Evolutionary conservation across 2,797 vertebrate species (phyloP), one percentile per base, ranked within the genome.

Genomic region (Petrocephalus schoutedeni): DNA sequence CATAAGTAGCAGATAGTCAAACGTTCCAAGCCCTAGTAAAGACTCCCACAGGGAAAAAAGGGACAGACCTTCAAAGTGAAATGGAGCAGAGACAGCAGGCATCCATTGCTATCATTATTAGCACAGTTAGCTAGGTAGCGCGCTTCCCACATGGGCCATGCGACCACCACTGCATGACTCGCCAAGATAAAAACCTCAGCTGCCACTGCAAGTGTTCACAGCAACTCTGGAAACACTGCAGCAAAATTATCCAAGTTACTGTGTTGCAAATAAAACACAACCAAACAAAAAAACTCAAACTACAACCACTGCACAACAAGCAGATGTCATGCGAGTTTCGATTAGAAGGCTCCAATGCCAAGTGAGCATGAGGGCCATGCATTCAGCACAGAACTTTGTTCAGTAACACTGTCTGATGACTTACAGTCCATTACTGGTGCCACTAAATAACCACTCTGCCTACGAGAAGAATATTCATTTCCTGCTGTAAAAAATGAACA

Each of bases 381-480:
- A 87, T 67, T 28, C 2, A 56, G 53, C 49, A 86, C 87, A 88
- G 84, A 88, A 59, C 41, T 57, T 89, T 83, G 58, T 59, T 88
- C 71, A 88, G 88, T 85, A 61, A 77, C 87, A 80, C 71, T 53
- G 64, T 85, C 85, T 74, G 71, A 85, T n/a, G 86, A 92, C 95
- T 95, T 92, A 96, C 95, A 95, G 92, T 88, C 94, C 88, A 91
- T 89, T 89, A 92, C 80, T 5, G 93, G 90, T 0, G 89, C 88
- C n/a, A 92, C 92, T 88, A 93, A 91, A 92, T 92, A 92, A 90
- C 90, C 93, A 61, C 92, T 93, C 91, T 91, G 94, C 92, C 94
- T 94, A 89, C 89, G 89, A 85, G 92, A 92, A 87, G 89, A 89
- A 89, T 91, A 94, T 1, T 88, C 92, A 90, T 91, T 93, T 90